A percentile compares a stretch with the other conserved stretches of the same genome.
phyloP scores from a whole-genome alignment of 2,888 invertebrate species.

The Exocentrus adspersus region DNA sequence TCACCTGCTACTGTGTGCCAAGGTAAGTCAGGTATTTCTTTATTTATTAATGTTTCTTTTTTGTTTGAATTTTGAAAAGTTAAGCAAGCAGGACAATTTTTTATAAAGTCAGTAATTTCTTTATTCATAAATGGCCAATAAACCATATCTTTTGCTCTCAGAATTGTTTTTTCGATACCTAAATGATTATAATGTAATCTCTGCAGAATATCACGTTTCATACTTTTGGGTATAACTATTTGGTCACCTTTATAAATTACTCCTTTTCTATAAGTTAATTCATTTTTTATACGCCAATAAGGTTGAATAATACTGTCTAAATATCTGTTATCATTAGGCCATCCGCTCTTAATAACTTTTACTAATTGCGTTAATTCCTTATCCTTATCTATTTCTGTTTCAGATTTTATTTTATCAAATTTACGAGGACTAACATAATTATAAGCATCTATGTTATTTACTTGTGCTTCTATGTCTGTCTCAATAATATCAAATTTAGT shows the following conservation, averaged over 20 bases:
- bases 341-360: constrained; percentile 39
- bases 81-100: background rate
- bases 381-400: no score
- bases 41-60: background rate
- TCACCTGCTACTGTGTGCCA: background rate
- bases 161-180: constrained; percentile 42
- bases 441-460: no score
- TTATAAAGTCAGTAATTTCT: background rate
- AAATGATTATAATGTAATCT: constrained; percentile 29
- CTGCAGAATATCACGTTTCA: constrained; percentile 22
- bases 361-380: no score
- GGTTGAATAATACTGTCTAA: constrained; percentile 21
- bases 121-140: constrained; percentile 46
- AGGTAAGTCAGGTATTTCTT: background rate
- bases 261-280: constrained; percentile 23
- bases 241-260: constrained; percentile 34
- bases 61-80: background rate
- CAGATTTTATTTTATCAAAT: no score
- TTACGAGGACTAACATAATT: no score
- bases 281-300: constrained; percentile 24
- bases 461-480: no score
- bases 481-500: no score
- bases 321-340: constrained; percentile 40
- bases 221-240: constrained; percentile 34
- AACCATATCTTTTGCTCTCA: constrained; percentile 34